Percentiles rank a stretch among this genome's conserved stretches.
Conservation (phyloP, 2,113 vertebrate species). For the Trematocara marginatum region DNA sequence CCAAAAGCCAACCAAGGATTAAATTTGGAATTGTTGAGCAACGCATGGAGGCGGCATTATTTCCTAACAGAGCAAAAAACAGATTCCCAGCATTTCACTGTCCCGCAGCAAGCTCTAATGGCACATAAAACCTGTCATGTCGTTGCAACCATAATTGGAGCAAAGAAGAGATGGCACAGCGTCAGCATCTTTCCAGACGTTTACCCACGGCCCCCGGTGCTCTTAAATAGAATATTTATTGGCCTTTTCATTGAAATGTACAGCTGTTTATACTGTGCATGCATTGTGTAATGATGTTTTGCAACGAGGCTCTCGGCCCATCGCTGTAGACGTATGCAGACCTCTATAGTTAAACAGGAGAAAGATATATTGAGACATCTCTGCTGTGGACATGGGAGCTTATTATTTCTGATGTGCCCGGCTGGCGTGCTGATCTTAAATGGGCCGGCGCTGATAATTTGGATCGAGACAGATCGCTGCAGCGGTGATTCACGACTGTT, state of each 20-base stretch:
- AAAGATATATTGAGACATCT: not conserved
- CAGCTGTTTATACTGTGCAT: constrained; percentile 47
- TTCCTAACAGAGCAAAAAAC: not conserved
- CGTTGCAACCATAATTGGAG: not conserved
- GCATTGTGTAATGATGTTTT: constrained; percentile 55
- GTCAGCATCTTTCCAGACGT: constrained; percentile 26
- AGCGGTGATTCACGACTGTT: constrained; percentile 45
- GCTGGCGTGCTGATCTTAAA: constrained; percentile 33
- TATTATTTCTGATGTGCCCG: constrained; percentile 59
- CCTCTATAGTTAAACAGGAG: not conserved
- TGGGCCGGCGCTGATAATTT: constrained; percentile 15
- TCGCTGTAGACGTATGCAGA: not conserved
- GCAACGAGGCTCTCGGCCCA: not conserved
- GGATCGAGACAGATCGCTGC: not conserved
- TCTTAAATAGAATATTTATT: constrained; percentile 45
- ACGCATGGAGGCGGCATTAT: not conserved
- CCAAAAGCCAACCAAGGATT: not conserved
- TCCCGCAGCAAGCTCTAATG: not conserved
- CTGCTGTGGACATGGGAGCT: not conserved
- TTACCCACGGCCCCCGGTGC: not conserved
- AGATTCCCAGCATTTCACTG: not conserved
- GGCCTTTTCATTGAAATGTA: constrained; percentile 42
- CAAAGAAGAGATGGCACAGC: constrained; percentile 12
- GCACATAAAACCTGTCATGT: constrained; percentile 26
- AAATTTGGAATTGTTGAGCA: not conserved